Evolutionary conservation across 2,113 vertebrate species (phyloP), one percentile per base, ranked within the genome.

Genomic region (Danionella cerebrum): DNA sequence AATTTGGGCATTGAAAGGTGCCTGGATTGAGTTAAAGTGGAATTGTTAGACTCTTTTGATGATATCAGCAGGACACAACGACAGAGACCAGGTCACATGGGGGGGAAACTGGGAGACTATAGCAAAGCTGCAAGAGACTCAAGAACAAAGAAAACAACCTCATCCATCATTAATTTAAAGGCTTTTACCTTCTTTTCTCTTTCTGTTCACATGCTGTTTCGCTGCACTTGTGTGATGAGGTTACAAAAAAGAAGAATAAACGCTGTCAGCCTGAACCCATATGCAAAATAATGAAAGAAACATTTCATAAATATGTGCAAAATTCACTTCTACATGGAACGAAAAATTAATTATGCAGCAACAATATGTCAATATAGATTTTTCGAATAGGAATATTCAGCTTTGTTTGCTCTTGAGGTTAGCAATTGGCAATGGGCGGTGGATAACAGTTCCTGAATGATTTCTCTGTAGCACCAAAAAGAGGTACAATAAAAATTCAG

Each of bases 161-260:
- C 89, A 89, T 90, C 88, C 85, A 90, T 90, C 89, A 90, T 87
- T 75, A 72, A 84, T 84, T 89, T 84, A 87, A 87, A 86, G 74
- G 75, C 65, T 73, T 78, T 80, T 78, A 41, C 24, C 42, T 63
- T 33, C 66, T 50, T 52, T 70, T 66, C 54, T 54, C 33, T 67
- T 39, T 57, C 58, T 60, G 72, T 75, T 78, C 73, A 48, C 68
- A 39, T 45, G 64, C 12, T 14, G 5, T 65, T 77, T 69, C 48
- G 45, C 19, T 10, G 55, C 44, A 67, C 72, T 79, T 78, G 73
- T 65, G 58, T 82, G 77, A 81, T 38, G 48, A 14, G 4, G 9
- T 57, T 59, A 36, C 8, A 71, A 74, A 79, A 82, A 53, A 70
- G 48, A 67, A 14, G 50, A 47, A 65, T n/a, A n/a, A n/a, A n/a